A percentile compares a stretch with the other conserved stretches of the same genome.
Conservation (phyloP, 2,888 invertebrate species). For the Acronicta aceris region DNA sequence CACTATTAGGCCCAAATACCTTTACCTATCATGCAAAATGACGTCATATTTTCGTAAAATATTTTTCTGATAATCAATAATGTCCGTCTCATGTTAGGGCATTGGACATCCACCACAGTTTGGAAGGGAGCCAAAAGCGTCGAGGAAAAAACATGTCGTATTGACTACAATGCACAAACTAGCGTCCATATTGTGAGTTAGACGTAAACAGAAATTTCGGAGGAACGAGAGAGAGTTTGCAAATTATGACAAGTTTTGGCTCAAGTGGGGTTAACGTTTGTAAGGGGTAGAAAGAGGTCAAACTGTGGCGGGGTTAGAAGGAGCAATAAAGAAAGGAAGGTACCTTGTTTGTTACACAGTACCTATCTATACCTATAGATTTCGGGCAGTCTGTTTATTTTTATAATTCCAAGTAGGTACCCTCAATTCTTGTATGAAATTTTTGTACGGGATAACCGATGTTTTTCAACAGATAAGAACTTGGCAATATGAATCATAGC, state of each 20-base stretch:
- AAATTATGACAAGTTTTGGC: slow-evolving; percentile 36
- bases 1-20: not conserved
- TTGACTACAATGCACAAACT: slow-evolving; percentile 25
- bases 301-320: not conserved
- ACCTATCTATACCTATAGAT: no score
- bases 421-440: no score
- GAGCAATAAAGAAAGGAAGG: not conserved
- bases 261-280: slow-evolving; percentile 11
- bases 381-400: no score
- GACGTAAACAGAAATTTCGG: slow-evolving; percentile 26
- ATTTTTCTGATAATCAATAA: slow-evolving; percentile 31
- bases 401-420: no score
- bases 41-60: slow-evolving; percentile 28
- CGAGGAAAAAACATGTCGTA: slow-evolving; percentile 47
- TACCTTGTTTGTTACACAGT: not conserved
- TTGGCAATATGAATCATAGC: no score
- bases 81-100: slow-evolving; percentile 35
- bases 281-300: not conserved
- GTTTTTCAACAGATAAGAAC: no score
- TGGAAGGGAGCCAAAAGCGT: slow-evolving; percentile 38
- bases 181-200: slow-evolving; percentile 22
- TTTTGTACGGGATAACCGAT: no score
- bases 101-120: slow-evolving; percentile 43
- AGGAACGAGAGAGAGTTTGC: slow-evolving; percentile 3
- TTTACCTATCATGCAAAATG: slow-evolving; percentile 10